Conservation (phyloP, 2,888 invertebrate genomes). For the Chromoteleia sp. region DNA sequence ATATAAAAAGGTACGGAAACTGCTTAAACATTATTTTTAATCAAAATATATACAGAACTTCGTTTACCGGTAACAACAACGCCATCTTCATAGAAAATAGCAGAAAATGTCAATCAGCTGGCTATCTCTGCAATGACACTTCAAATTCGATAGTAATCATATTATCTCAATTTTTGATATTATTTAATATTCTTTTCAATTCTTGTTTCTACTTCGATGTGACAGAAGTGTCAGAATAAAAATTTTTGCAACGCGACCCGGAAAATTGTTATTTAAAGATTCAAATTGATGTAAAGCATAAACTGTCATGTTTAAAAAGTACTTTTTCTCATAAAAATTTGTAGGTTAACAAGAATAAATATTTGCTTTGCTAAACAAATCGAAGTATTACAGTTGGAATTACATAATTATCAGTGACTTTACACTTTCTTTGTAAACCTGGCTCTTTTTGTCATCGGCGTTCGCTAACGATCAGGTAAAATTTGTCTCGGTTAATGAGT, state of each 20-base stretch:
- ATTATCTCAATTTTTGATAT: constrained; percentile 18
- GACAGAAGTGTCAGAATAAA: background rate
- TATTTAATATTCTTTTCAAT: constrained; percentile 4
- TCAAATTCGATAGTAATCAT: constrained; percentile 25
- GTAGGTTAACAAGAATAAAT: constrained; percentile 23
- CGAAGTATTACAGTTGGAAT: constrained; percentile 17
- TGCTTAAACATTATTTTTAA: too few species aligned
- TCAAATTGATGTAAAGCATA: background rate
- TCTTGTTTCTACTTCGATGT: constrained; percentile 7
- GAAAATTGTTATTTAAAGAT: background rate
- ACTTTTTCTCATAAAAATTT: background rate
- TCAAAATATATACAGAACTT: too few species aligned
- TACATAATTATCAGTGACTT: constrained; percentile 52
- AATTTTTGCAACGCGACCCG: background rate
- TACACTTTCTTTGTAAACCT: constrained; percentile 18
- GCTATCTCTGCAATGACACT: constrained; percentile 20
- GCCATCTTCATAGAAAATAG: background rate
- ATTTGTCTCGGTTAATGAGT: background rate
- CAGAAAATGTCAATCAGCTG: background rate
- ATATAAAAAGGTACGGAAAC: too few species aligned
- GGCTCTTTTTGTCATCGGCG: background rate
- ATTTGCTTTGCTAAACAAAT: constrained; percentile 47
- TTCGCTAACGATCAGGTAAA: background rate
- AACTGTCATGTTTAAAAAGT: constrained; percentile 1
- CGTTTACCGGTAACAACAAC: too few species aligned